These are phyloP conservation scores for Sphaerodactylus townsendi DNA, from an alignment of 2,113 vertebrate genomes.

Conservation along the genomic window DNA sequence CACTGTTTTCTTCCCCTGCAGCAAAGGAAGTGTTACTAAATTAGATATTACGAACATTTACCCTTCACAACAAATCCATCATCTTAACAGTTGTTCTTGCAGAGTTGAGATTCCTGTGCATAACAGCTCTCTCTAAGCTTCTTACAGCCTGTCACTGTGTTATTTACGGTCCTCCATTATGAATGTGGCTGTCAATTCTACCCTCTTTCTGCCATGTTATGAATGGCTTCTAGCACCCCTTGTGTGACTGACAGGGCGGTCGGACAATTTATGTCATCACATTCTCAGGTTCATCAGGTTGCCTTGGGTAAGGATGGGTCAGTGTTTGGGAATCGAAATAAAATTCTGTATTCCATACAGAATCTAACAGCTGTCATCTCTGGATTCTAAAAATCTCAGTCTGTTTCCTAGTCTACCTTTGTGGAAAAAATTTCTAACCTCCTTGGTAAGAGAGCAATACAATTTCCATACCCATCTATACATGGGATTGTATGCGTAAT, in stretches of 20 bases:
- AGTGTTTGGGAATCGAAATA: not conserved
- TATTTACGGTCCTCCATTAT: not conserved
- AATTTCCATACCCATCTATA: not conserved
- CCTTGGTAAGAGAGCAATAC: not conserved
- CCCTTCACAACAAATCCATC: not conserved
- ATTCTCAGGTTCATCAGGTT: not conserved
- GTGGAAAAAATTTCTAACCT: not conserved
- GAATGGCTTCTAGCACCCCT: not conserved
- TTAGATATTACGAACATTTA: not conserved
- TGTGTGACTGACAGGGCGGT: not conserved
- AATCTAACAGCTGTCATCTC: not conserved
- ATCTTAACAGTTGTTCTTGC: not conserved
- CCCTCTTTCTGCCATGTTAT: not conserved
- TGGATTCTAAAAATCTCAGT: not conserved
- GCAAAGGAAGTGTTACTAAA: not conserved
- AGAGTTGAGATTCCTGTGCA: not conserved
- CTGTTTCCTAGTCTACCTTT: not conserved
- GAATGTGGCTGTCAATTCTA: not conserved
- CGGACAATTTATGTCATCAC: not conserved
- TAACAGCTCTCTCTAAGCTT: not conserved
- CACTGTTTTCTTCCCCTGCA: not conserved
- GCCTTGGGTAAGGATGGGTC: not conserved
- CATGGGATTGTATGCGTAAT: not conserved
- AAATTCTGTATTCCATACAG: not conserved
- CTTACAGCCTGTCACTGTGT: not conserved